These are phyloP conservation scores for Hyperopisus bebe DNA, from an alignment of 2,113 vertebrate species.

Conservation along the genomic window DNA sequence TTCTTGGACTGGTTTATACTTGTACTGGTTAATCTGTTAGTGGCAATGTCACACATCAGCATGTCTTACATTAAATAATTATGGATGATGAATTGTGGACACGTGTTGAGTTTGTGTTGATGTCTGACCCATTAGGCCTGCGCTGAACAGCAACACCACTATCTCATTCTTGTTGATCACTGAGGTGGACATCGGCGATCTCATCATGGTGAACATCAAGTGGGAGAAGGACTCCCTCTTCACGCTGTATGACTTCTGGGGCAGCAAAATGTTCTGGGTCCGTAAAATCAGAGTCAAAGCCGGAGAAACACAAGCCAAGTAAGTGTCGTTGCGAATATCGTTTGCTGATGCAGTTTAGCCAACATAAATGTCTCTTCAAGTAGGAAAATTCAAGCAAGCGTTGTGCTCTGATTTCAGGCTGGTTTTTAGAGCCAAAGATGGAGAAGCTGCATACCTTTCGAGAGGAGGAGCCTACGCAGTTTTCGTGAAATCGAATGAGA, in stretches of 20 bases:
- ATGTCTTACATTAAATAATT: not conserved
- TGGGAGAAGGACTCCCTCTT: constrained; percentile 80
- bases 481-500: constrained; percentile 80
- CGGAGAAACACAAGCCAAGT: constrained; percentile 94
- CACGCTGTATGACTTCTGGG: constrained; percentile 78
- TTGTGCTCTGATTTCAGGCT: constrained; percentile 57
- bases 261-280: constrained; percentile 63
- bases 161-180: constrained; percentile 88
- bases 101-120: not conserved
- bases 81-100: not conserved
- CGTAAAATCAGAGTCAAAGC: constrained; percentile 83
- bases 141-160: constrained; percentile 73
- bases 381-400: not conserved
- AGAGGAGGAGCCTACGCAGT: constrained; percentile 66
- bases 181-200: constrained; percentile 81
- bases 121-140: constrained; percentile 56
- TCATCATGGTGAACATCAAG: constrained; percentile 79
- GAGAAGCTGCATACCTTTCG: constrained; percentile 60
- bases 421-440: constrained; percentile 76
- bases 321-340: not conserved
- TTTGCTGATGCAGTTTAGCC: not conserved
- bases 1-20: not conserved
- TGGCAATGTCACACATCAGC: not conserved
- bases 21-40: not conserved
- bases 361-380: not conserved